phyloP scores from a whole-genome alignment of 2,113 vertebrate species.

The Forbesichthys papilliferus region DNA sequence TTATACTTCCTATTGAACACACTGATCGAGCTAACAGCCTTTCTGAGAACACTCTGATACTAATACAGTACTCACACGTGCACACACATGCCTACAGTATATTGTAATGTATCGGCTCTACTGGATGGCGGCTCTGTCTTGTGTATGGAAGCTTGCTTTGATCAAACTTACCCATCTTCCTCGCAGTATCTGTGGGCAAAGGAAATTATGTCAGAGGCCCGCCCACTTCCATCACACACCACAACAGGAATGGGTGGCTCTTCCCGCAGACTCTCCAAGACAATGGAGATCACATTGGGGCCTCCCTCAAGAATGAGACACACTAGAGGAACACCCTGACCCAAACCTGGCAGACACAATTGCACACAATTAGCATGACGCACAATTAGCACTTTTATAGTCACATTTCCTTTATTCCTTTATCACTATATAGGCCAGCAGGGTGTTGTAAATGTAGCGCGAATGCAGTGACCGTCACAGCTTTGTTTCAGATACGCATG shows the following conservation, averaged over 20 bases:
- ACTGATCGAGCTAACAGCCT: no score
- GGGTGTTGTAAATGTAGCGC: background rate
- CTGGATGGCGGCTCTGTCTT: background rate
- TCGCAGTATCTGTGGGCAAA: conserved; percentile 94
- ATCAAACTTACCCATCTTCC: conserved; percentile 85
- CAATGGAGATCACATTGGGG: conserved; percentile 91
- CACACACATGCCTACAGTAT: no score
- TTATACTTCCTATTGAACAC: no score
- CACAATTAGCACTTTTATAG: background rate
- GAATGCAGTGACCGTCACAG: background rate
- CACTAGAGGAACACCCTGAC: conserved; percentile 94
- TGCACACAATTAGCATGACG: conserved; percentile 3
- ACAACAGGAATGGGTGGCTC: conserved; percentile 94
- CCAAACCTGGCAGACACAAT: conserved; percentile 61
- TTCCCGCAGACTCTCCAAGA: conserved; percentile 89
- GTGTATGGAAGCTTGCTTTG: background rate
- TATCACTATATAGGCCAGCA: background rate
- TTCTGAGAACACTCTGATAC: no score
- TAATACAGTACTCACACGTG: no score
- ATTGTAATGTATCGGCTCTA: no score
- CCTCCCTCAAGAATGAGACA: conserved; percentile 95
- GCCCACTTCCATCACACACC: conserved; percentile 92
- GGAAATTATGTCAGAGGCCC: conserved; percentile 91
- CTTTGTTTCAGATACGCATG: background rate
- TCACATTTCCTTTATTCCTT: background rate